phyloP scores from a whole-genome alignment of 2,888 invertebrate genomes.

The Chaetoderma sp. region DNA sequence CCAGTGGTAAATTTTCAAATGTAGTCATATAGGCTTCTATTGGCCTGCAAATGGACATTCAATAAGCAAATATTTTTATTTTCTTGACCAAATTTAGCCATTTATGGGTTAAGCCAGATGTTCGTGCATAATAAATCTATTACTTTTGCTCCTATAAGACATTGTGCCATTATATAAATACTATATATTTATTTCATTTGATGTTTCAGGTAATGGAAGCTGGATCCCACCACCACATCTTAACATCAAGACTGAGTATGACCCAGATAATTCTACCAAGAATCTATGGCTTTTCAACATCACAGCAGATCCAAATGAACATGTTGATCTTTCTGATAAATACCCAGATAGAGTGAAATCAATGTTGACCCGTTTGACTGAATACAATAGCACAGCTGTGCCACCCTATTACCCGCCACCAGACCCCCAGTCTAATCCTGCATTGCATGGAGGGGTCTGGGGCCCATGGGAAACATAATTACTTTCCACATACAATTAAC shows the following conservation, averaged over 20 bases:
- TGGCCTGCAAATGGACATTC: no score
- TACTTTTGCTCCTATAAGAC: no score
- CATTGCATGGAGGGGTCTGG: conserved; percentile 59
- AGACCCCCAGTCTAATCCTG: conserved; percentile 55
- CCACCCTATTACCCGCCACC: conserved; percentile 54
- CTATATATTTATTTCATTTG: no score
- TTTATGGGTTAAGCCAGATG: no score
- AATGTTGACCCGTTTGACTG: conserved; percentile 48
- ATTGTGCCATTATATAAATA: no score
- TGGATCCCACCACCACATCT: conserved; percentile 50
- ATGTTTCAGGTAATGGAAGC: conserved; percentile 45
- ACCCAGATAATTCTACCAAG: conserved; percentile 24
- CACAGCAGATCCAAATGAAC: conserved; percentile 56
- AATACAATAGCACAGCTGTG: conserved; percentile 59
- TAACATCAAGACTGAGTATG: neutral
- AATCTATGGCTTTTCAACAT: conserved; percentile 67
- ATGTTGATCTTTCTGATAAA: conserved; percentile 48
- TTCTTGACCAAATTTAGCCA: no score
- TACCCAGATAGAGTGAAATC: conserved; percentile 46
- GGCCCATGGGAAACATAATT: conserved; percentile 64
- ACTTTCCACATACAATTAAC: no score
- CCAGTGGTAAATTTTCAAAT: no score
- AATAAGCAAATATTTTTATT: no score
- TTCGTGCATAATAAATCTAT: no score
- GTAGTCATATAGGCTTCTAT: no score